phyloP scores from a whole-genome alignment of 2,888 invertebrate genomes.

The Xestia c-nigrum region DNA sequence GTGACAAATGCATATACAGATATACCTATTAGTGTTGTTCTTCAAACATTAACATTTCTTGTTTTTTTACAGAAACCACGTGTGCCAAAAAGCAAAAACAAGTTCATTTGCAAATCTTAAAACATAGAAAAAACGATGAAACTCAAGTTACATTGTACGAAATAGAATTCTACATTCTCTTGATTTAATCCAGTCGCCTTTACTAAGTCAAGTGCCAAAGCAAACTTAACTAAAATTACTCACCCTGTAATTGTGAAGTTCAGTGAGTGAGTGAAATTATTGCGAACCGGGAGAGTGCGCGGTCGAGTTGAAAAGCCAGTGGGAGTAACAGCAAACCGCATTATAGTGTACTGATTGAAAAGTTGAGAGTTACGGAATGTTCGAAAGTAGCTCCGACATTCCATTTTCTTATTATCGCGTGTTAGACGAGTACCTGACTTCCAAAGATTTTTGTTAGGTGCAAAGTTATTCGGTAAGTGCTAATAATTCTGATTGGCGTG shows the following conservation, averaged over 20 bases:
- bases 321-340: slow-evolving; percentile 41
- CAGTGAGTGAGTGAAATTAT: slow-evolving; percentile 53
- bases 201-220: slow-evolving; percentile 46
- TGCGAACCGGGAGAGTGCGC: slow-evolving; percentile 48
- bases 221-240: slow-evolving; percentile 55
- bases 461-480: slow-evolving; percentile 16
- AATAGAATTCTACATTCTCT: slow-evolving; percentile 16
- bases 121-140: background rate
- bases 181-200: slow-evolving; percentile 49
- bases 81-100: background rate
- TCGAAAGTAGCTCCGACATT: slow-evolving; percentile 27
- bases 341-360: slow-evolving; percentile 64
- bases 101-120: background rate
- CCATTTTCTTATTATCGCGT: slow-evolving; percentile 43
- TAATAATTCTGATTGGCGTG: slow-evolving; percentile 22
- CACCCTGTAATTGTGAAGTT: slow-evolving; percentile 63
- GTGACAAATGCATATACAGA: slow-evolving; percentile 15
- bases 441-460: slow-evolving; percentile 19
- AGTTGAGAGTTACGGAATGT: slow-evolving; percentile 49
- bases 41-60: background rate
- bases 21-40: too few species aligned
- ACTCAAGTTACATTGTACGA: background rate
- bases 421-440: slow-evolving; percentile 9
- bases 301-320: slow-evolving; percentile 57
- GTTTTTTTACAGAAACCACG: background rate